phyloP scores from a whole-genome alignment of 2,113 vertebrate species.

The Phalacrocorax carbo region DNA sequence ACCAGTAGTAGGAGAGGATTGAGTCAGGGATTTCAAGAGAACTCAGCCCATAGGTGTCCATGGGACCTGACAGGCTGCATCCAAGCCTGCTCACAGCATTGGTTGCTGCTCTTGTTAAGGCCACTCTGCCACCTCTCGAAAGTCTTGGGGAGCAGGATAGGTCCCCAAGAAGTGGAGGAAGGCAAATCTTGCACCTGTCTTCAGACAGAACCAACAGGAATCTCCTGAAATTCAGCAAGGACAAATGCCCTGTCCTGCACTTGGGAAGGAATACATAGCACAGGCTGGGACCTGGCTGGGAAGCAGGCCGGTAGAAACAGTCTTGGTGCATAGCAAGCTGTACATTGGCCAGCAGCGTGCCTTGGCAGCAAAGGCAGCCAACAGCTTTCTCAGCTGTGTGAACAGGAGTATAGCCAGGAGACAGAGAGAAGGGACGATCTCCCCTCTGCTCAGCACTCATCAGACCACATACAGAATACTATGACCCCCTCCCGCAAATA shows the following conservation, averaged over 20 bases:
- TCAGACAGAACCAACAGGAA: background rate
- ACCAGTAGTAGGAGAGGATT: background rate
- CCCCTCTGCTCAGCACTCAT: background rate
- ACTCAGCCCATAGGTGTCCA: rapidly evolving
- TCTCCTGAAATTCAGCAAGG: background rate
- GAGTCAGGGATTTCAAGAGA: background rate
- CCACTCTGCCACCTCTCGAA: background rate
- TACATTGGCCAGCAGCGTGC: background rate
- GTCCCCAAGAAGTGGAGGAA: background rate
- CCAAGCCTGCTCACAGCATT: background rate
- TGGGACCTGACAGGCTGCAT: background rate
- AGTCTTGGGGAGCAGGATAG: background rate
- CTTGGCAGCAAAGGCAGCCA: background rate
- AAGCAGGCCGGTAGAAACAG: background rate
- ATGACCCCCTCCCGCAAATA: background rate
- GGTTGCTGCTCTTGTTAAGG: background rate
- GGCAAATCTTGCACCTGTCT: background rate
- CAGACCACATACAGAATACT: background rate
- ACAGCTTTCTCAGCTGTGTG: rapidly evolving
- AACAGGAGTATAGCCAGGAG: background rate
- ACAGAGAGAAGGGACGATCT: rapidly evolving
- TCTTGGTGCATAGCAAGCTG: background rate
- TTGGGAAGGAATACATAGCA: background rate
- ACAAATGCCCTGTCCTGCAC: background rate
- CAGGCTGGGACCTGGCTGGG: background rate